Evolutionary conservation across 2,888 invertebrate species (phyloP).

Genomic region (Myopa tessellatipennis): DNA sequence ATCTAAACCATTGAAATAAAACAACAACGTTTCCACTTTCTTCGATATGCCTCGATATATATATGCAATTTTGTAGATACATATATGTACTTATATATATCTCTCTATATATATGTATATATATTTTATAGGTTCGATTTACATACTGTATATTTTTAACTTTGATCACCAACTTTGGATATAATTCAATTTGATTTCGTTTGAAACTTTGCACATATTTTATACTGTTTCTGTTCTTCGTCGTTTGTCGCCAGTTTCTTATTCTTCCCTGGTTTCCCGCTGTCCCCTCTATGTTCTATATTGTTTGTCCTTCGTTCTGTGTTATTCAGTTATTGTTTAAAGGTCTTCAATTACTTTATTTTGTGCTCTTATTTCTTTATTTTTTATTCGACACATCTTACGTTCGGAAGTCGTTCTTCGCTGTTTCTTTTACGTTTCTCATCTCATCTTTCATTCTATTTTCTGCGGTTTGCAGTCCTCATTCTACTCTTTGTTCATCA

Average conservation of each 20-base stretch:
- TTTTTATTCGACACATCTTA: no score
- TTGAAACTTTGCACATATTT: conserved; percentile 20
- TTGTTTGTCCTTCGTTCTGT: no score
- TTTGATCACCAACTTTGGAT: conserved; percentile 33
- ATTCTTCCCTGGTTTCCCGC: no score
- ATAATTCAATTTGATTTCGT: conserved; percentile 24
- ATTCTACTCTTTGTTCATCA: no score
- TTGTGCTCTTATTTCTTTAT: no score
- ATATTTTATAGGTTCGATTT: conserved; percentile 36
- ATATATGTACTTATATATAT: conserved; percentile 36
- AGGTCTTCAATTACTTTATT: no score
- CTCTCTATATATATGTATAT: conserved; percentile 41
- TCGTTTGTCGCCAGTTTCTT: not conserved
- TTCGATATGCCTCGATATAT: conserved; percentile 45
- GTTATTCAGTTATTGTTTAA: no score
- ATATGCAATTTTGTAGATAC: conserved; percentile 11
- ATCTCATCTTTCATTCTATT: no score
- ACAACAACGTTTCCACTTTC: conserved; percentile 36
- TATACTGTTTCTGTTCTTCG: conserved; percentile 1
- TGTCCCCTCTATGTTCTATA: no score
- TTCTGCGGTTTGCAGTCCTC: no score
- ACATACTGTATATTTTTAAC: conserved; percentile 13
- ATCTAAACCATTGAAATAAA: conserved; percentile 23
- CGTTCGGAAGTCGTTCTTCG: no score
- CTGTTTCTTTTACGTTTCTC: no score